Conservation (phyloP, 1,140 invertebrate genomes). For the Procambarus virginalis region DNA sequence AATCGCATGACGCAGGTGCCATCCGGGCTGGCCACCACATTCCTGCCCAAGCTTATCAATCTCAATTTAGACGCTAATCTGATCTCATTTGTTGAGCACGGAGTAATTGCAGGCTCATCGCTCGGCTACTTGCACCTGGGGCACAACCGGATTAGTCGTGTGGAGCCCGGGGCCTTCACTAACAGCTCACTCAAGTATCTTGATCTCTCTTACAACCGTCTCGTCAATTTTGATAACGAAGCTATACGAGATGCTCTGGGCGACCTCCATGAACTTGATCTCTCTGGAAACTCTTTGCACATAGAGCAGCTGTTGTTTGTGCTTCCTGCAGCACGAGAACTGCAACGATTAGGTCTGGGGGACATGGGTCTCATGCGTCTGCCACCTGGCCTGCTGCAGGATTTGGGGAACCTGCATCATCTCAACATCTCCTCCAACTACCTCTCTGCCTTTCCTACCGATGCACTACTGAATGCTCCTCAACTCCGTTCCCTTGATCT, state of each 20-base stretch:
- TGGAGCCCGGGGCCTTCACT: conserved; percentile 81
- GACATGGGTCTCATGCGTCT: conserved; percentile 76
- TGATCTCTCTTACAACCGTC: conserved; percentile 84
- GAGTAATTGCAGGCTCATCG: conserved; percentile 73
- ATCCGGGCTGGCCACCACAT: conserved; percentile 77
- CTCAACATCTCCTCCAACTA: conserved; percentile 78
- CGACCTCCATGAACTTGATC: conserved; percentile 78
- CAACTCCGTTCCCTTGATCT: conserved; percentile 79
- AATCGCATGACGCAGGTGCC: conserved; percentile 81
- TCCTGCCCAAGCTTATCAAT: conserved; percentile 77
- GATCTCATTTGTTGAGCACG: conserved; percentile 75
- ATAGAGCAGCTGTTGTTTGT: conserved; percentile 75
- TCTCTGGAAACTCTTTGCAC: conserved; percentile 81
- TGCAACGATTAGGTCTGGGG: conserved; percentile 78
- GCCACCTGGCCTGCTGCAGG: conserved; percentile 77
- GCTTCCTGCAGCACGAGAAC: conserved; percentile 77
- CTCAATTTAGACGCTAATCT: conserved; percentile 85
- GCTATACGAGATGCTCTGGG: conserved; percentile 79
- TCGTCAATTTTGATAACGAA: conserved; percentile 79
- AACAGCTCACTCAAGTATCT: conserved; percentile 81
- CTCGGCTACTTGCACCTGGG: conserved; percentile 78
- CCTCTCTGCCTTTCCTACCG: conserved; percentile 77
- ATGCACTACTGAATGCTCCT: conserved; percentile 77
- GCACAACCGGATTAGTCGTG: conserved; percentile 81
- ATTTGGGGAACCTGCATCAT: conserved; percentile 76